A percentile compares a stretch with the other conserved stretches of the same genome.
These are phyloP conservation scores for Hiodon tergisus DNA, from an alignment of 2,113 vertebrate species.

Conservation along the genomic window DNA sequence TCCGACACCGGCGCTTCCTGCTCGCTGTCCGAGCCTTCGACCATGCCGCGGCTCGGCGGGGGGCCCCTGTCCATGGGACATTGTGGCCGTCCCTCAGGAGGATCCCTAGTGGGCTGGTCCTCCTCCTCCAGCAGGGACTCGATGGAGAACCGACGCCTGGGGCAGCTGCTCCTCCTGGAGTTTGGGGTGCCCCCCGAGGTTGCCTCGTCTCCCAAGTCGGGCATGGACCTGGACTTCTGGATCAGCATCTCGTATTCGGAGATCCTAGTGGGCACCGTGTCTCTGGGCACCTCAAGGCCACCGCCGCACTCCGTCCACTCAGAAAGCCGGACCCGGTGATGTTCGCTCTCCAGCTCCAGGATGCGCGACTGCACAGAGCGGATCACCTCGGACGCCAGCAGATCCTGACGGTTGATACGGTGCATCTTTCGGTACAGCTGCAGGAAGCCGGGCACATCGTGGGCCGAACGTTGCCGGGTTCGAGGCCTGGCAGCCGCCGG, in stretches of 20 bases:
- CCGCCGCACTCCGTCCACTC: conserved; percentile 62
- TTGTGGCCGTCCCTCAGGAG: conserved; percentile 50
- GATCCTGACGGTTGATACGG: conserved; percentile 82
- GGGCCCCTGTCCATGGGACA: conserved; percentile 57
- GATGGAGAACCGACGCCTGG: conserved; percentile 82
- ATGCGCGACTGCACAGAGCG: conserved; percentile 86
- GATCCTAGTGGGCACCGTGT: conserved; percentile 85
- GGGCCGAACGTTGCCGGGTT: conserved; percentile 71
- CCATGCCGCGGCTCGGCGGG: conserved; percentile 39
- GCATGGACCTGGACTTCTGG: conserved; percentile 93
- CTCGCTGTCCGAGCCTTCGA: conserved; percentile 87
- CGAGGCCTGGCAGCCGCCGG: conserved; percentile 40
- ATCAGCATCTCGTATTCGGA: conserved; percentile 86
- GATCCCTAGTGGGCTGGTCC: conserved; percentile 51
- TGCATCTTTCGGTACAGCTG: conserved; percentile 95
- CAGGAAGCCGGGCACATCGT: conserved; percentile 79
- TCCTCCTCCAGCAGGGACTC: conserved; percentile 88
- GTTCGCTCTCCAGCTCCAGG: conserved; percentile 80
- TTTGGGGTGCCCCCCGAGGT: conserved; percentile 67
- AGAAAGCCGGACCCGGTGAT: conserved; percentile 59
- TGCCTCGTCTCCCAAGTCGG: conserved; percentile 79
- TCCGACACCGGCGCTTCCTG: conserved; percentile 85
- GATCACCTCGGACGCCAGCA: conserved; percentile 83
- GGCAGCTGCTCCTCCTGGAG: conserved; percentile 21
- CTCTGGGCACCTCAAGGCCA: conserved; percentile 75